A percentile compares a stretch with the other conserved stretches of the same genome.
These are phyloP conservation scores for Deroplatys truncata DNA, from an alignment of 2,888 invertebrate species.

Conservation along the genomic window DNA sequence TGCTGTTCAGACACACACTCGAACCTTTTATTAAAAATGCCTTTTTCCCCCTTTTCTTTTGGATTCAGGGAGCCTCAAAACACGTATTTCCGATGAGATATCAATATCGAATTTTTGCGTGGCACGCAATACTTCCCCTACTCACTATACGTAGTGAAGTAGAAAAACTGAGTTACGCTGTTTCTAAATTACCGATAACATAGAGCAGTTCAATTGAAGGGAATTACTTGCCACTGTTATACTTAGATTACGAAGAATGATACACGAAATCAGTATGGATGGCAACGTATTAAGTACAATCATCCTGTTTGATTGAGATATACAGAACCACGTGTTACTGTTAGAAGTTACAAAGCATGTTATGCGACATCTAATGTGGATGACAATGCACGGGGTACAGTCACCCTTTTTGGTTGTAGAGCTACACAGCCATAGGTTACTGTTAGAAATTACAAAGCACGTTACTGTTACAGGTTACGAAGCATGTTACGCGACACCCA, in stretches of 20 bases:
- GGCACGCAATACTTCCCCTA: too few species aligned
- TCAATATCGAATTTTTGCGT: too few species aligned
- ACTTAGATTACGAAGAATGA: constrained; percentile 33
- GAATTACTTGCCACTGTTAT: background rate
- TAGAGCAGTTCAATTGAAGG: too few species aligned
- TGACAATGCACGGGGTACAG: constrained; percentile 31
- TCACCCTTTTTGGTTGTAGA: constrained; percentile 30
- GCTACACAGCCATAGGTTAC: too few species aligned
- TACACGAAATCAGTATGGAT: constrained; percentile 34
- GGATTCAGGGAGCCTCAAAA: too few species aligned
- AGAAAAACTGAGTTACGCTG: too few species aligned
- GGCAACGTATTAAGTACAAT: constrained; percentile 31
- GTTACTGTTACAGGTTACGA: constrained; percentile 31
- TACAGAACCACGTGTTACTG: background rate
- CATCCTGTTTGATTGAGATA: constrained; percentile 28
- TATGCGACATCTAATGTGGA: constrained; percentile 34
- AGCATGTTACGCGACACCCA: constrained; percentile 32
- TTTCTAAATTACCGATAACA: too few species aligned
- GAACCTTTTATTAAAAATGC: too few species aligned
- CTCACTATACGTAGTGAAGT: too few species aligned
- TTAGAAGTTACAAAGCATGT: constrained; percentile 33
- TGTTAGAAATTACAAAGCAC: constrained; percentile 31
- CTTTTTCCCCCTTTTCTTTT: too few species aligned
- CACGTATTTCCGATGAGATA: too few species aligned
- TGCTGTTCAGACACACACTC: too few species aligned